Percentiles rank a stretch among this genome's conserved stretches.
Evolutionary conservation across 2,113 vertebrate species (phyloP).

Genomic region (Rissa tridactyla): DNA sequence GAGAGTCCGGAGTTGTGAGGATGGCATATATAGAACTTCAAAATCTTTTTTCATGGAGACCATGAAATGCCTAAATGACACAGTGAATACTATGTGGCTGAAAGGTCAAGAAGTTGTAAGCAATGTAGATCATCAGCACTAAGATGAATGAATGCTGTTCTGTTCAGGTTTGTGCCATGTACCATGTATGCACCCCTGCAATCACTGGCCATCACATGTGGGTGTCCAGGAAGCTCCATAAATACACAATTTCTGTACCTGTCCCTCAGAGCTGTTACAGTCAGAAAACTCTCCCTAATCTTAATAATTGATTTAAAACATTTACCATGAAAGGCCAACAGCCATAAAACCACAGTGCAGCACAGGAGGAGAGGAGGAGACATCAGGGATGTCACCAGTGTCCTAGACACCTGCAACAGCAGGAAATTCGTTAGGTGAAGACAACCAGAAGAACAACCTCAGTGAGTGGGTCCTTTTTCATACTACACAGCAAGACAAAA

Average conservation of each 20-base stretch:
- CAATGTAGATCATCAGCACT: neutral
- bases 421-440: neutral
- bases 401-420: neutral
- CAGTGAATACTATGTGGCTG: neutral
- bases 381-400: neutral
- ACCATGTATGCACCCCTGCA: accelerated
- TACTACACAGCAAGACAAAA: neutral
- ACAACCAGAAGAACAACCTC: neutral
- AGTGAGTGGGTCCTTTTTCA: neutral
- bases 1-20: neutral
- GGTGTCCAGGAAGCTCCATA: neutral
- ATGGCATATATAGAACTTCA: neutral
- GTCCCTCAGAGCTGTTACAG: neutral
- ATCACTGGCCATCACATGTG: accelerated
- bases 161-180: neutral
- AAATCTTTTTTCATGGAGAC: neutral
- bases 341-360: neutral
- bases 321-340: neutral
- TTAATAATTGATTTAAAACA: neutral
- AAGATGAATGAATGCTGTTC: neutral
- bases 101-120: neutral
- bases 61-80: neutral
- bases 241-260: neutral
- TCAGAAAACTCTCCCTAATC: neutral
- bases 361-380: neutral